Conservation (phyloP, 2,797 vertebrate genomes). For the Prionace glauca region DNA sequence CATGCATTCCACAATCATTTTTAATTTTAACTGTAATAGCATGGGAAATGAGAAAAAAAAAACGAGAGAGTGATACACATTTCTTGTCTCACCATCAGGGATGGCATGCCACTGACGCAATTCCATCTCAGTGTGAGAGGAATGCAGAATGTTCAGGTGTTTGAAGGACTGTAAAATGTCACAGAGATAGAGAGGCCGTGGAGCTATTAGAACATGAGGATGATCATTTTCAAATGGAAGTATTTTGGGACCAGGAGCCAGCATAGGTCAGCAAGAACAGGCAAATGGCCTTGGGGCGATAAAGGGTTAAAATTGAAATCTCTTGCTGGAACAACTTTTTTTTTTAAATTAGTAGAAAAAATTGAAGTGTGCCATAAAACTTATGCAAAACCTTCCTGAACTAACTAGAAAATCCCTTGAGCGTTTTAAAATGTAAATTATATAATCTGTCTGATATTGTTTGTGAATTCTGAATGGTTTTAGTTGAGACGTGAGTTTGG, state of each 20-base stretch:
- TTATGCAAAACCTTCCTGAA: background rate
- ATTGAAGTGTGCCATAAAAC: background rate
- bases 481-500: background rate
- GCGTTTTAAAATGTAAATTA: constrained; percentile 24
- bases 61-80: no score
- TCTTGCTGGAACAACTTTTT: background rate
- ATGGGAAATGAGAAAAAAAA: no score
- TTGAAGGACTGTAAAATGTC: background rate
- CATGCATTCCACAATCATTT: no score
- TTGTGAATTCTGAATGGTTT: background rate
- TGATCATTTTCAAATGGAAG: background rate
- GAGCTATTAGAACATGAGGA: background rate
- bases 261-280: background rate
- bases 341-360: background rate
- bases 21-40: no score
- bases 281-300: background rate
- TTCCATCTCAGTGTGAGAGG: background rate
- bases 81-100: no score
- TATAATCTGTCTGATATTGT: background rate
- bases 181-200: background rate
- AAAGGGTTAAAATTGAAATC: background rate
- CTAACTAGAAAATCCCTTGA: background rate
- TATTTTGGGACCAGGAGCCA: background rate
- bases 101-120: no score
- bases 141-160: background rate